These are phyloP conservation scores for Xestia rhomboidea DNA, from an alignment of 2,888 invertebrate species.

Conservation along the genomic window DNA sequence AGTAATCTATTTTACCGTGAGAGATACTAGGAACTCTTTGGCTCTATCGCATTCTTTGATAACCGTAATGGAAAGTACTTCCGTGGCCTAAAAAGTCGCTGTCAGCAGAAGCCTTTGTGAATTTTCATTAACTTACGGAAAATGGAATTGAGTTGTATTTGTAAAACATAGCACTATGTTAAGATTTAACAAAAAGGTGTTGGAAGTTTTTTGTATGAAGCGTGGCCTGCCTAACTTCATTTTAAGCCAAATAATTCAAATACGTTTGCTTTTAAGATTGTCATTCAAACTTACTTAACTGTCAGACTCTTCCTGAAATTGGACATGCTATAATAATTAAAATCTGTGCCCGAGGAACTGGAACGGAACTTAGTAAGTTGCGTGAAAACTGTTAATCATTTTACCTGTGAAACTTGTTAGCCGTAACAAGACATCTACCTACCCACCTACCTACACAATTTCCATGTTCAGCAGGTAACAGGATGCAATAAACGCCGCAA, in stretches of 20 bases:
- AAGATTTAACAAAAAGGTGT: neutral
- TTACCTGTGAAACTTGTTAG: neutral
- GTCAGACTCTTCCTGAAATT: neutral
- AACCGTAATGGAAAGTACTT: neutral
- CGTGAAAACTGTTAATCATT: neutral
- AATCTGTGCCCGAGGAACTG: neutral
- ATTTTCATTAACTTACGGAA: neutral
- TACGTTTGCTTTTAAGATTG: neutral
- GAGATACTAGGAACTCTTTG: neutral
- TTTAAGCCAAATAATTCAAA: neutral
- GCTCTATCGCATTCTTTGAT: neutral
- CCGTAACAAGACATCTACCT: neutral
- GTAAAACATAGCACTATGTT: neutral
- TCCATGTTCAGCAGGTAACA: slow-evolving; percentile 18
- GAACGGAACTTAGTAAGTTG: neutral
- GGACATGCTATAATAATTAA: neutral
- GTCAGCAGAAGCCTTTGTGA: neutral
- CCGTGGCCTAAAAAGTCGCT: neutral
- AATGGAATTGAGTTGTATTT: neutral
- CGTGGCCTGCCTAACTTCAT: neutral
- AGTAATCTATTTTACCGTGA: neutral
- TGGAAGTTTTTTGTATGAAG: neutral
- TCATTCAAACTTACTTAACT: neutral
- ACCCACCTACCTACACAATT: neutral
- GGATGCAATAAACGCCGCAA: slow-evolving; percentile 27